Conservation (phyloP, 1,140 invertebrate genomes). For the Trichonephila inaurata region DNA sequence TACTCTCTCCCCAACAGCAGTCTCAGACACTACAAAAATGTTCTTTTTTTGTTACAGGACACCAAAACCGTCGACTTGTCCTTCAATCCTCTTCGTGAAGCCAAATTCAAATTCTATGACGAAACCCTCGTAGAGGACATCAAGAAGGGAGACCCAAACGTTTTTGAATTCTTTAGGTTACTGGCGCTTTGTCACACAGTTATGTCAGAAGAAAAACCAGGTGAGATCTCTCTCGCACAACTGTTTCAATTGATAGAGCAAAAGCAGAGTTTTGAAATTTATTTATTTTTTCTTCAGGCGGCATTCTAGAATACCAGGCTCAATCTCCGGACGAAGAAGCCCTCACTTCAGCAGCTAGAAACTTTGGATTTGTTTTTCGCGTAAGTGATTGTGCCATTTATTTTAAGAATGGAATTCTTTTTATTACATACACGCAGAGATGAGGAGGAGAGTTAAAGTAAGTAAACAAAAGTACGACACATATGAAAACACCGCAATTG, state of each 20-base stretch:
- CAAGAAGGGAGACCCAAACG: conserved; percentile 85
- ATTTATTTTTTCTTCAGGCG: conserved; percentile 41
- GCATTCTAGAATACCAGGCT: conserved; percentile 87
- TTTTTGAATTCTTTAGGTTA: conserved; percentile 92
- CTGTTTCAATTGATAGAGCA: no score
- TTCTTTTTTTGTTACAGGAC: conserved; percentile 82
- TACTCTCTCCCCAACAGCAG: no score
- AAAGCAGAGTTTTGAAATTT: neutral
- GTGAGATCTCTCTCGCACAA: conserved; percentile 80
- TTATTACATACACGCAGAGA: no score
- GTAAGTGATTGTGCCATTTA: conserved; percentile 81
- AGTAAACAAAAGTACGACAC: no score
- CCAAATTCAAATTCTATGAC: conserved; percentile 97
- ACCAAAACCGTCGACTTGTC: conserved; percentile 94
- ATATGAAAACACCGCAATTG: no score
- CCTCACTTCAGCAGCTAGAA: conserved; percentile 96
- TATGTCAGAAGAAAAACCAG: conserved; percentile 95
- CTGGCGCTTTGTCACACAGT: conserved; percentile 97
- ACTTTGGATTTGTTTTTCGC: conserved; percentile 99
- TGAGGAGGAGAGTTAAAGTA: no score
- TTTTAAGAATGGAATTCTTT: neutral
- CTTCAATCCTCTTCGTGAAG: conserved; percentile 94
- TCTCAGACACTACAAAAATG: no score
- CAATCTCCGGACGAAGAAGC: conserved; percentile 99
- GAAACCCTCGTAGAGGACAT: conserved; percentile 92